A percentile compares a stretch with the other conserved stretches of the same genome.
Evolutionary conservation across 2,797 vertebrate species (phyloP).

Genomic region (Mico argentatus): DNA sequence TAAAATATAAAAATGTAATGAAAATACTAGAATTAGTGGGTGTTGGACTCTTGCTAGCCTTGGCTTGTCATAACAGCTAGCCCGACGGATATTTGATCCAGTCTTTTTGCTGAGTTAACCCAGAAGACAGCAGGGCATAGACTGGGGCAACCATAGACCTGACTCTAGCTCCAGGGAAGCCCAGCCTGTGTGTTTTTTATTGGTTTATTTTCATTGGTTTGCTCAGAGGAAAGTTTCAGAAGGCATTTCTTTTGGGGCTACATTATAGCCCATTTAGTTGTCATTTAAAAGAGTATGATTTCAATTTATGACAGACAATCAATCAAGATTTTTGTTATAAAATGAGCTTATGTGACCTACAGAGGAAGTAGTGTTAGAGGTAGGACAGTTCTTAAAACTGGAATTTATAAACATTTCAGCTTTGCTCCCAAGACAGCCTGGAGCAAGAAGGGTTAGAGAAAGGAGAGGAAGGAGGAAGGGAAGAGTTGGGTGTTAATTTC

Average conservation of each 20-base stretch:
- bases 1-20: not conserved
- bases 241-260: not conserved
- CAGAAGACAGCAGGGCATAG: not conserved
- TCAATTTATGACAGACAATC: not conserved
- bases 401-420: not conserved
- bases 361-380: not conserved
- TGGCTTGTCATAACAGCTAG: not conserved
- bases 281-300: not conserved
- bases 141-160: not conserved
- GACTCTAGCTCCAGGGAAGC: no score
- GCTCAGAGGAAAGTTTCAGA: not conserved
- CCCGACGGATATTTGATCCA: not conserved
- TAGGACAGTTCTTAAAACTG: not conserved
- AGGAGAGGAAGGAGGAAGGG: not conserved
- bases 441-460: not conserved
- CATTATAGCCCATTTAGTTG: not conserved
- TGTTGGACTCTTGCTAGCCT: not conserved
- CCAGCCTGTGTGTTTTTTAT: not conserved
- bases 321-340: slow-evolving; percentile 19
- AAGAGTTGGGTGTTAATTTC: not conserved
- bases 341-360: not conserved
- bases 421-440: not conserved
- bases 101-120: not conserved
- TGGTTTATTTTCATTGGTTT: not conserved
- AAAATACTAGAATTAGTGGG: not conserved